Conservation (phyloP, 53 echinoderm and acorn worm genomes). For the Holothuria scabra region DNA sequence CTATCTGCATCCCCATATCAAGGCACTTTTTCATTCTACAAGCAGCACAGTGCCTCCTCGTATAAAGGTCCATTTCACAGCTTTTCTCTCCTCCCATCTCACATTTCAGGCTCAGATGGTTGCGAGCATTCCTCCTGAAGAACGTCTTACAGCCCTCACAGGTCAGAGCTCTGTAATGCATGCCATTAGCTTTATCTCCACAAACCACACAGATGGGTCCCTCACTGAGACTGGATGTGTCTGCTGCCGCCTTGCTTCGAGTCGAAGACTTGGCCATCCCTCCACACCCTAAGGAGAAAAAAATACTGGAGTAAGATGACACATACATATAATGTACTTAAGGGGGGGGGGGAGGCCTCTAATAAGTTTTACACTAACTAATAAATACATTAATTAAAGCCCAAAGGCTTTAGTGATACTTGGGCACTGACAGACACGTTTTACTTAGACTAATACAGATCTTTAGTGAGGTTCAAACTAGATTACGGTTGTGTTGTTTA, state of each 20-base stretch:
- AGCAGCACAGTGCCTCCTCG: conserved; percentile 81
- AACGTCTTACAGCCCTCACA: conserved; percentile 98
- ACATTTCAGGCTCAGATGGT: conserved; percentile 71
- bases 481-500: too few species aligned
- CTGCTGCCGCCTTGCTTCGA: conserved; percentile 9
- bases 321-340: too few species aligned
- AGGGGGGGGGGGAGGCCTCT: too few species aligned
- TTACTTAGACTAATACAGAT: too few species aligned
- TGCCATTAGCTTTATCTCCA: conserved; percentile 88
- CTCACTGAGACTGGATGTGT: conserved; percentile 6
- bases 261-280: conserved; percentile 7
- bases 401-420: too few species aligned
- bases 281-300: not conserved
- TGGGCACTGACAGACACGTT: too few species aligned
- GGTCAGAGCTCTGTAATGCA: conserved; percentile 92
- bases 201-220: conserved; percentile 76
- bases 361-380: too few species aligned
- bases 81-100: conserved; percentile 71
- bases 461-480: too few species aligned
- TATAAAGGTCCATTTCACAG: conserved; percentile 91
- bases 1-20: conserved; percentile 83
- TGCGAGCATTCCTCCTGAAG: conserved; percentile 81
- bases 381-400: too few species aligned
- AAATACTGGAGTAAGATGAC: too few species aligned
- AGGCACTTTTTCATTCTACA: conserved; percentile 92